Evolutionary conservation across 2,888 invertebrate genomes (phyloP).

Genomic region (Caradrina kadenii): DNA sequence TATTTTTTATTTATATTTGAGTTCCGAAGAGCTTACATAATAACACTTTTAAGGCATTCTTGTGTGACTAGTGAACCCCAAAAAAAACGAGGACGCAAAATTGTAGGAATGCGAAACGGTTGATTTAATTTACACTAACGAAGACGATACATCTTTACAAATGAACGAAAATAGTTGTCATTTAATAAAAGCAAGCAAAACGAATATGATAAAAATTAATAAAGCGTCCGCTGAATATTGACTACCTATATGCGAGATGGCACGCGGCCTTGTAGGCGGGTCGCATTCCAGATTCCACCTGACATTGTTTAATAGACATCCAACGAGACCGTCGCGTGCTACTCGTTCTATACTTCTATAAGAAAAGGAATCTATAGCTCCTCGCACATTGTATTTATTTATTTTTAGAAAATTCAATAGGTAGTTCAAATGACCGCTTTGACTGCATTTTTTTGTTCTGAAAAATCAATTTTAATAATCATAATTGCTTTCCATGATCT

Average conservation of each 20-base stretch:
- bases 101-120: constrained; percentile 13
- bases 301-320: constrained; percentile 81
- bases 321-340: constrained; percentile 68
- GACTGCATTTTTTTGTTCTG: constrained; percentile 45
- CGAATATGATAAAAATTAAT: constrained; percentile 61
- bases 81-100: constrained; percentile 3
- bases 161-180: constrained; percentile 39
- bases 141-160: constrained; percentile 28
- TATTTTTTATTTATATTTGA: constrained; percentile 6
- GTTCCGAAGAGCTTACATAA: not conserved
- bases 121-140: constrained; percentile 30
- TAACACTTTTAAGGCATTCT: not conserved
- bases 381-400: constrained; percentile 46
- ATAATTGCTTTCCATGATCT: constrained; percentile 37
- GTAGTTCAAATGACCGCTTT: constrained; percentile 36
- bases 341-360: constrained; percentile 48
- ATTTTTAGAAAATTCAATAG: constrained; percentile 54
- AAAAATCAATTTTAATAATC: constrained; percentile 39
- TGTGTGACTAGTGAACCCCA: not conserved
- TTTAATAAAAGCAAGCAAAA: constrained; percentile 48
- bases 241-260: constrained; percentile 72
- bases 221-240: constrained; percentile 64
- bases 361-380: constrained; percentile 63
- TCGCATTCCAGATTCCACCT: constrained; percentile 87
- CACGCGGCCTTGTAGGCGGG: constrained; percentile 87